Evolutionary conservation across 2,113 vertebrate genomes (phyloP), one percentile per base, ranked within the genome.

Genomic region (Microtus montanus): DNA sequence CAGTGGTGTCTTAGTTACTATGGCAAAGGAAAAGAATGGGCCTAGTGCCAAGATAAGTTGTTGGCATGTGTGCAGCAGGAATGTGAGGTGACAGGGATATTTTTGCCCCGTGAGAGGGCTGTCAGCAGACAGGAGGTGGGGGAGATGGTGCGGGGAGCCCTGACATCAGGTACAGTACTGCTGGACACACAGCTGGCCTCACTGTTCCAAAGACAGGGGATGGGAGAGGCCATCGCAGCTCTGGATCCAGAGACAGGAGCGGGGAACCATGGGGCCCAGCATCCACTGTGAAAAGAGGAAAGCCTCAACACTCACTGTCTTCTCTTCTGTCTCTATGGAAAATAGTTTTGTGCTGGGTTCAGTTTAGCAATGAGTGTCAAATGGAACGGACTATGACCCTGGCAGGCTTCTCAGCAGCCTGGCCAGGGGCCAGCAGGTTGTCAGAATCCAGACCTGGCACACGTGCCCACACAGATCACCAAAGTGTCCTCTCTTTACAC

Each of bases 71-170:
- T 0, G 17, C 49, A 10, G 12, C 63, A 30, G 41, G 84, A 71
- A 3, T 10, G 17, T 41, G 79, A 83, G 33, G 12, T n/a, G 44
- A n/a, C 4, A 5, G 83, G 19, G 82, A 88, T 96, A 79, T 95
- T 97, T 97, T 41, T 97, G 82, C 85, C 71, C 80, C 0, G 3
- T 68, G 71, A 26, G 38, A 73, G 35, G 15, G 63, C 80, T 95
- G 82, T 96, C 92, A 82, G 92, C 92, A 73, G 85, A 92, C 47
- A 84, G 58, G 80, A 93, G 90, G 92, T 30, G 75, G 92, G 24
- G 41, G 61, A 44, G 80, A 86, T 3, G 28, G 15, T 8, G 1
- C 58, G 1, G 20, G 89, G 70, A 17, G 47, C 33, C 71, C 26
- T 83, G 61, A 94, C 24, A 77, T 66, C 49, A 63, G 94, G 84